A percentile compares a stretch with the other conserved stretches of the same genome.
Conservation (phyloP, 1,140 invertebrate genomes). For the Eurytemora carolleeae region DNA sequence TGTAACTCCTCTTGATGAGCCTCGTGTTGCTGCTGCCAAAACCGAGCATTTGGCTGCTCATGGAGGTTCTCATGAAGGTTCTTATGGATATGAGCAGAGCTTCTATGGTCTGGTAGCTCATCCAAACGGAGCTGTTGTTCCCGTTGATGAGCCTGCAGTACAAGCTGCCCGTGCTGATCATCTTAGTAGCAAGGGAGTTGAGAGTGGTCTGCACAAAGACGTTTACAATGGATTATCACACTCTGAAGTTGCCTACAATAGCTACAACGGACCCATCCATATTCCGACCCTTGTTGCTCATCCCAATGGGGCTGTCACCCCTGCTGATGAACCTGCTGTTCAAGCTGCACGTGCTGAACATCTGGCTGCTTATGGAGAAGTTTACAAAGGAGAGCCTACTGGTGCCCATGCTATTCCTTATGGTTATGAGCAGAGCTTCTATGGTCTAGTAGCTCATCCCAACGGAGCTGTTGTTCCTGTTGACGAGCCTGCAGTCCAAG, state of each 20-base stretch:
- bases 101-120: neutral
- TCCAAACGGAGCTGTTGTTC: neutral
- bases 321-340: neutral
- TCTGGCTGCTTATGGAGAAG: neutral
- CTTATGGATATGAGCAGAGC: neutral
- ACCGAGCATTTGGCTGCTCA: neutral
- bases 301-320: conserved; percentile 3
- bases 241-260: too few species aligned
- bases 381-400: neutral
- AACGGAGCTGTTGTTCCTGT: neutral
- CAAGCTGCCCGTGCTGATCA: conserved; percentile 3
- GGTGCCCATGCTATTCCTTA: neutral
- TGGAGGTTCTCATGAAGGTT: neutral
- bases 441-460: neutral
- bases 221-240: too few species aligned
- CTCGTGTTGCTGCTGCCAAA: neutral
- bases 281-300: neutral
- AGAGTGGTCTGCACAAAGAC: too few species aligned
- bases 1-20: neutral
- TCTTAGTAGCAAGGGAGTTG: neutral
- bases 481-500: neutral
- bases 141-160: neutral
- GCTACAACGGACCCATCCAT: too few species aligned
- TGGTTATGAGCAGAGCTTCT: neutral
- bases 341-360: neutral